Conservation (phyloP, 1,140 invertebrate genomes). For the Microplitis demolitor region DNA sequence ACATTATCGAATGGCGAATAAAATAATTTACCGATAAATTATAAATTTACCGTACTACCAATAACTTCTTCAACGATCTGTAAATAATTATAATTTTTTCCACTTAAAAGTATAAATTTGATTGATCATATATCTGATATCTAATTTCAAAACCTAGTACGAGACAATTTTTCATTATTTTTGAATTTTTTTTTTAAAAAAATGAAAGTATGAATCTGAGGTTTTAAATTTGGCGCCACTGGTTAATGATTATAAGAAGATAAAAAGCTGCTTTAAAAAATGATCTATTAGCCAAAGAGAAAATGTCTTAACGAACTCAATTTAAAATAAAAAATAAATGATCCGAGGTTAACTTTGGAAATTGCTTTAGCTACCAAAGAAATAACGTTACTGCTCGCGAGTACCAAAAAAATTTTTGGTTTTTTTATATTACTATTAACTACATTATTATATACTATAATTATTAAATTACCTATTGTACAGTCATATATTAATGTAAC, state of each 20-base stretch:
- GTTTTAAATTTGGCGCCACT: no score
- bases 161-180: no score
- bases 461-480: neutral
- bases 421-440: neutral
- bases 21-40: neutral
- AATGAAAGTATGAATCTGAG: no score
- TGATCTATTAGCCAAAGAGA: neutral
- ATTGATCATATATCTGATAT: no score
- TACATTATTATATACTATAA: neutral
- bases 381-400: conserved; percentile 1
- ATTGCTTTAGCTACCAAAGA: conserved; percentile 22
- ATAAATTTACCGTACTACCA: neutral
- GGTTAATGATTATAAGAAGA: neutral
- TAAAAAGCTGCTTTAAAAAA: neutral
- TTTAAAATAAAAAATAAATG: neutral
- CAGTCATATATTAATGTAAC: no score
- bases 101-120: neutral
- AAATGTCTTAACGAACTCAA: neutral
- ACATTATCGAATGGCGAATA: no score
- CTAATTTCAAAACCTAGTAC: no score
- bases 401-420: conserved; percentile 13
- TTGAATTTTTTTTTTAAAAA: no score
- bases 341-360: neutral
- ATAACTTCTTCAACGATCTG: no score
- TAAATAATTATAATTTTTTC: neutral